Base-by-base conservation (phyloP, 2,888 invertebrate species). In the Clunio marinus region DNA sequence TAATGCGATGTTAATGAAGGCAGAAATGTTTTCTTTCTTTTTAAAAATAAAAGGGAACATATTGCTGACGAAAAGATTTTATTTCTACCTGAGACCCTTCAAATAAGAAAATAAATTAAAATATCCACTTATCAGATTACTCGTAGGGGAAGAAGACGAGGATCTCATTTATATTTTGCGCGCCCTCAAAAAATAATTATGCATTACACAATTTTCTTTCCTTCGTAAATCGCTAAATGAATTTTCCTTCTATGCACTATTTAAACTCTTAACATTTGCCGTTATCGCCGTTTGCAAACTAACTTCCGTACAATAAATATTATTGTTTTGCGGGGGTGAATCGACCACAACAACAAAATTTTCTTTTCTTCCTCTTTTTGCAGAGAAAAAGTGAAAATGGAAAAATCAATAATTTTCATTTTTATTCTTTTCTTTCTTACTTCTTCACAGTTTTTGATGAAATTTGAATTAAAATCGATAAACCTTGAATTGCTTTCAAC, bases 391-490 rank as follows among this genome's bases (percentile, higher is more conserved):
- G 60, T 63, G 63, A 45, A 63, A 45, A 63, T 63, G 63, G 46
- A 46, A 63, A 63, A 63, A 63, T 63, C 63, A 45, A 63, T 63
- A 63, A 37, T 28, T 45, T 63, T 57, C 57, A 24, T 22, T 63
- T 62, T 46, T 46, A 15, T 63, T 27, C n/a, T 51, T 51, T 51
- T 51, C 51, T 20, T 51, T 51, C 51, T 51, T 51, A 22, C 51
- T 51, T 51, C 22, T 51, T n/a, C n/a, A n/a, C n/a, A n/a, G n/a
- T n/a, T n/a, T n/a, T 51, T 17, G 22, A 5, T 51, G 25, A 63
- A 63, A 37, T 37, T 15, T 63, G 25, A 63, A 63, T 45, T 46
- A 63, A 46, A 63, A 63, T 17, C 17, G 20, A 25, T 0, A 17
- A 63, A 25, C 46, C 25, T 27, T 8, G 37, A 24, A 5, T 3